phyloP scores from a whole-genome alignment of 2,888 invertebrate genomes.

The Diogma glabrata region DNA sequence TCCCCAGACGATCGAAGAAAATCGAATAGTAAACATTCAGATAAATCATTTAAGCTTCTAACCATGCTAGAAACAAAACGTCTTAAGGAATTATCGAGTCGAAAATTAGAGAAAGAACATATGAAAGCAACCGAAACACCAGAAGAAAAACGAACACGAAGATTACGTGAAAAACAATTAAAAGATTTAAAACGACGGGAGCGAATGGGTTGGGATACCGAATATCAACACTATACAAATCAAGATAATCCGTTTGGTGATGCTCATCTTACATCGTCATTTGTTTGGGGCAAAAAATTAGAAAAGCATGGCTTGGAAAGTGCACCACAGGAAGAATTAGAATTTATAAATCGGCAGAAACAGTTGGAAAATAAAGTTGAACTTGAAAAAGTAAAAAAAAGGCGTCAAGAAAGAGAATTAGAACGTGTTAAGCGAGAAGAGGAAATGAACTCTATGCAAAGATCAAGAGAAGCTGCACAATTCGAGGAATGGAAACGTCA shows the following conservation, averaged over 20 bases:
- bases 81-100: slow-evolving; percentile 49
- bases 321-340: slow-evolving; percentile 66
- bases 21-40: no score
- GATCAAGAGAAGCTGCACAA: slow-evolving; percentile 82
- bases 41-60: slow-evolving; percentile 56
- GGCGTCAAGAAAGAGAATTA: slow-evolving; percentile 77
- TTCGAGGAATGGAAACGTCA: slow-evolving; percentile 90
- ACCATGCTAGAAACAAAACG: slow-evolving; percentile 63
- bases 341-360: slow-evolving; percentile 70
- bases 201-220: slow-evolving; percentile 95
- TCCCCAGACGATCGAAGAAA: no score
- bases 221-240: slow-evolving; percentile 94
- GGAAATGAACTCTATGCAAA: slow-evolving; percentile 71
- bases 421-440: slow-evolving; percentile 73
- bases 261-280: slow-evolving; percentile 84
- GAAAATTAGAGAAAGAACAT: slow-evolving; percentile 56
- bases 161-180: slow-evolving; percentile 80
- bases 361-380: slow-evolving; percentile 86
- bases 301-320: slow-evolving; percentile 82
- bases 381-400: slow-evolving; percentile 87
- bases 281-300: slow-evolving; percentile 94
- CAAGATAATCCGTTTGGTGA: slow-evolving; percentile 99
- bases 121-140: slow-evolving; percentile 87
- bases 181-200: slow-evolving; percentile 81
- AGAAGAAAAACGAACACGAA: slow-evolving; percentile 78